These are phyloP conservation scores for Calliopum simillimum DNA, from an alignment of 2,888 invertebrate genomes.

Conservation along the genomic window DNA sequence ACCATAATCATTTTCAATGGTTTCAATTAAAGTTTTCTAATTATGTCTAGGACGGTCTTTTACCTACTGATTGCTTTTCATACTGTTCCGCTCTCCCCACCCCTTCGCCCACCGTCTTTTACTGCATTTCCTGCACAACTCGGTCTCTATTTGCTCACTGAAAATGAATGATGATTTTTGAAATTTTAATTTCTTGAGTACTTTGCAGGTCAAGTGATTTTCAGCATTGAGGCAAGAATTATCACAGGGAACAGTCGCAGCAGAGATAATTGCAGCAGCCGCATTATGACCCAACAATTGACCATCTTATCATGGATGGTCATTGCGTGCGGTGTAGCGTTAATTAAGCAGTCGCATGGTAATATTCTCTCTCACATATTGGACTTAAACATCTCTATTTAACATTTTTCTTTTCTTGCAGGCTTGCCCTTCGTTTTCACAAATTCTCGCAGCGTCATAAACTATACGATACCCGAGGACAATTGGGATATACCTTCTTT, in stretches of 20 bases:
- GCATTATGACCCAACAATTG: slow-evolving; percentile 45
- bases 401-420: slow-evolving; percentile 36
- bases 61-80: background rate
- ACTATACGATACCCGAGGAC: slow-evolving; percentile 62
- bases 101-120: background rate
- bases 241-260: background rate
- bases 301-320: slow-evolving; percentile 45
- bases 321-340: slow-evolving; percentile 31
- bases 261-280: background rate
- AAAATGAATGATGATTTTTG: slow-evolving; percentile 27
- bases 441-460: slow-evolving; percentile 55
- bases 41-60: slow-evolving; percentile 26
- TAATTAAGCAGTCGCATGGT: slow-evolving; percentile 29
- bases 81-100: background rate
- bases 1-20: slow-evolving; percentile 13
- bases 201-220: slow-evolving; percentile 24
- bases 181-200: slow-evolving; percentile 10
- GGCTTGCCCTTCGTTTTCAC: slow-evolving; percentile 59
- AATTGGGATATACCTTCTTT: slow-evolving; percentile 62
- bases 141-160: background rate
- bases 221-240: background rate
- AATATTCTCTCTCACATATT: background rate
- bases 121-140: background rate
- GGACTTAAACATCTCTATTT: background rate
- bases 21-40: slow-evolving; percentile 39